phyloP scores from a whole-genome alignment of 2,797 vertebrate genomes.

The Taeniopygia guttata region DNA sequence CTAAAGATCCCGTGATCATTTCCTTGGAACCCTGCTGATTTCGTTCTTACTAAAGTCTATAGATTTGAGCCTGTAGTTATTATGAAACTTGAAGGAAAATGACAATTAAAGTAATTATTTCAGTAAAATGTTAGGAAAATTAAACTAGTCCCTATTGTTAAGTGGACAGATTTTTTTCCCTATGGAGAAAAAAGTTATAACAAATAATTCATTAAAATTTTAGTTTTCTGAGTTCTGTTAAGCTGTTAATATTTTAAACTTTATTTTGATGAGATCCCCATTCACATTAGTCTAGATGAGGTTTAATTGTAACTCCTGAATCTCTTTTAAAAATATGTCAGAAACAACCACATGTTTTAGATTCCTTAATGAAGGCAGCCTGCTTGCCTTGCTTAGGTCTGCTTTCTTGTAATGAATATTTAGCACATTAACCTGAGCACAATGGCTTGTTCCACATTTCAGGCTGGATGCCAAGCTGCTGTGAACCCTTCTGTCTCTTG shows the following conservation, averaged over 20 bases:
- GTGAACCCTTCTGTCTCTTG: not conserved
- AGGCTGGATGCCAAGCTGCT: not conserved
- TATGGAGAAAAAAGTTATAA: not conserved
- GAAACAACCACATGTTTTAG: not conserved
- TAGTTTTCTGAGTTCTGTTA: not conserved
- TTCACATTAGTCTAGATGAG: not conserved
- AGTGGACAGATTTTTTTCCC: not conserved
- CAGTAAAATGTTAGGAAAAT: constrained; percentile 21
- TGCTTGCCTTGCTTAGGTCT: not conserved
- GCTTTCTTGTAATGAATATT: not conserved
- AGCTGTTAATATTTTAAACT: not conserved
- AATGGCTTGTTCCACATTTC: not conserved
- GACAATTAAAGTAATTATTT: constrained; percentile 41
- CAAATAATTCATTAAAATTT: not conserved
- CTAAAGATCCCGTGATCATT: not conserved
- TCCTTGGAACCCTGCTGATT: constrained; percentile 16
- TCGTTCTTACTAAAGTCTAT: constrained; percentile 3
- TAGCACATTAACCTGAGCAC: not conserved
- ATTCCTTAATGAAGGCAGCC: not conserved
- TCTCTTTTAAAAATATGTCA: not conserved
- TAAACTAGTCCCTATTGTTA: not conserved
- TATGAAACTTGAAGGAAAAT: not conserved
- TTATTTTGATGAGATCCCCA: not conserved
- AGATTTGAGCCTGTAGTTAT: not conserved
- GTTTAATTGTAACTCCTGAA: not conserved